Base-by-base conservation (phyloP, 2,797 vertebrate species). In the Xenentodon cancila region DNA sequence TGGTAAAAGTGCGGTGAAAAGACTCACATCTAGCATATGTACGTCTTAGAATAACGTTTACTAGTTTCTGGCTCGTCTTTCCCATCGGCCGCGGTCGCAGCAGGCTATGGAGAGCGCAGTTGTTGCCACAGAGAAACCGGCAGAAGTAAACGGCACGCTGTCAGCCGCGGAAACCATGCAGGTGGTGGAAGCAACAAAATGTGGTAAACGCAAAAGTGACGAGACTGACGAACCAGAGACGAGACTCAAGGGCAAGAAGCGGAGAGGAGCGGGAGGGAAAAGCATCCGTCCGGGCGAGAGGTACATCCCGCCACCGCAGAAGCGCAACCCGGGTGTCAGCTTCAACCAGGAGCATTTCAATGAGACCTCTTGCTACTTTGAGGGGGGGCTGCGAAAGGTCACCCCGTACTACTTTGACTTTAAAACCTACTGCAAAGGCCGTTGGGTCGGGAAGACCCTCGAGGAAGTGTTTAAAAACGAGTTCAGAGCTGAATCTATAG, bases 391-490 rank as follows among this genome's bases (percentile, higher is more conserved):
- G 54, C 95, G 98, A 46, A 99, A 98, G 88, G 98, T 99, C 51
- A 77, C 75, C 1, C 97, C 98, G 0, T 99, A 99, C 82, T 97
- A 93, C 77, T 99, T 94, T 64, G 96, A 99, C 53, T 99, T 98
- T 70, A 93, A 88, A 64, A 96, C 96, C 0, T 99, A 99, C 84
- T 99, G 98, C 76, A 99, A 99, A 84, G 97, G 97, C 5, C 96
- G 98, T 30, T 99, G 98, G 97, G 81, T 99, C 44, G 98, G 98
- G 37, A 95, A 90, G 84, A 97, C 82, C 61, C 93, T 99, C 1
- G 71, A 90, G 50, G 91, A 99, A 1, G 96, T 99, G 54, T 99
- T 99, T 85, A 76, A 85, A 69, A 91, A 81, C 3, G 98, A 99
- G 88, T 99, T 99, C 91, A 93, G 96, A 22, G 85, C 94, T 0